Base-by-base conservation (phyloP, 2,888 invertebrate genomes). In the Calameuta idolon region DNA sequence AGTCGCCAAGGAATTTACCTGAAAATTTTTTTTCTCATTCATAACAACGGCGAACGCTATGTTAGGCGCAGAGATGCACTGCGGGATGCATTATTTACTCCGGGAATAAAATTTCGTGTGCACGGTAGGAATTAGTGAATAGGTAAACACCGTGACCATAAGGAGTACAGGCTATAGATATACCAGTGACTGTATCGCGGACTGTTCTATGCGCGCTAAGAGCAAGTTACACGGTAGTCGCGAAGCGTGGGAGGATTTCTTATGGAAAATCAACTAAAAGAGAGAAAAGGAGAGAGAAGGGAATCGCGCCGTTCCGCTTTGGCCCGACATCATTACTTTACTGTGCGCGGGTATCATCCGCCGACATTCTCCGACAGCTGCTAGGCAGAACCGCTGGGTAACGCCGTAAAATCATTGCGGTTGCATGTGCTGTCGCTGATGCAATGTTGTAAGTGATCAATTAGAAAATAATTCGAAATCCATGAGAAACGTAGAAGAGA, bases 1-100 rank as follows among this genome's bases (percentile, higher is more conserved):
- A 11, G 30, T 30, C 74, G 87, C 90, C 90, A 89, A 83, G 82
- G 87, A 89, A 89, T 89, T 85, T 85, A 84, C 85, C 82, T 84
- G 87, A 87, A 90, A 87, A 90, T 89, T 89, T 90, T 90, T 90
- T 80, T 89, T 35, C 90, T 35, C 90, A 90, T 90, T 89, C 89
- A 89, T 90, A 90, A 90, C 85, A 85, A 81, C 81, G 81, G 69
- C 15, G 83, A 74, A 78, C 83, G 84, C 85, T 89, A 87, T 85
- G 87, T 89, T 85, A 83, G 82, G 83, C 82, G 82, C 83, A 82
- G 84, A 78, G 79, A 76, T 79, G 81, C 80, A 82, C 84, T 82
- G 81, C 80, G 79, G 9, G 15, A 1, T 23, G 23, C 23, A 55
- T 55, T 55, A 23, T 55, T 55, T 23, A 23, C 23, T 23, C 9